These are phyloP conservation scores for Semnornis frantzii DNA, from an alignment of 2,113 vertebrate genomes.

Conservation along the genomic window DNA sequence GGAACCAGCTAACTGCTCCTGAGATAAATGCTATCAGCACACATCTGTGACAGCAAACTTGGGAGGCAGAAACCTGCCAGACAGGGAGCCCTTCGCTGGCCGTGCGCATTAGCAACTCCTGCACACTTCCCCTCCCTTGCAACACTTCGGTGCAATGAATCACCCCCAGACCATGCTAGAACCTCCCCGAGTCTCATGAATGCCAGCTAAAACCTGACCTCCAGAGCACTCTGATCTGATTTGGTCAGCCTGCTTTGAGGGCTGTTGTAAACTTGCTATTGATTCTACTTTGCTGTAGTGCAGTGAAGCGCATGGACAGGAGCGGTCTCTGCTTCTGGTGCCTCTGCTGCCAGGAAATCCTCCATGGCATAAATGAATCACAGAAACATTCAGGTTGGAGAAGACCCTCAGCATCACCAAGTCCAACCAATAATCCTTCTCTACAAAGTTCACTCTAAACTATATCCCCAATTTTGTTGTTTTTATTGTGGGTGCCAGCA, in stretches of 20 bases:
- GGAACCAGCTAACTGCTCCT: neutral
- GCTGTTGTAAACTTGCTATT: neutral
- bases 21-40: neutral
- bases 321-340: neutral
- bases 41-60: neutral
- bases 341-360: conserved; percentile 7
- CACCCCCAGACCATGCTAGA: neutral
- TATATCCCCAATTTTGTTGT: too few species aligned
- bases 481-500: too few species aligned
- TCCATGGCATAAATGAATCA: neutral
- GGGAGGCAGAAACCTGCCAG: neutral
- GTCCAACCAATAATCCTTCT: too few species aligned
- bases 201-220: conserved; percentile 32
- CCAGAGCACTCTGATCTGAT: neutral
- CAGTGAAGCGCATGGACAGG: conserved; percentile 40
- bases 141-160: conserved; percentile 1
- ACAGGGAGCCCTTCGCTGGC: neutral
- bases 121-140: neutral
- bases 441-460: too few species aligned
- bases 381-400: too few species aligned
- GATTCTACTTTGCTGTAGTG: conserved; percentile 31
- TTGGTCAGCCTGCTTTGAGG: neutral
- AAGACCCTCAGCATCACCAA: too few species aligned
- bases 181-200: neutral
- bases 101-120: neutral